Conservation (phyloP, 1,140 invertebrate genomes). For the Eurosta solidaginis region DNA sequence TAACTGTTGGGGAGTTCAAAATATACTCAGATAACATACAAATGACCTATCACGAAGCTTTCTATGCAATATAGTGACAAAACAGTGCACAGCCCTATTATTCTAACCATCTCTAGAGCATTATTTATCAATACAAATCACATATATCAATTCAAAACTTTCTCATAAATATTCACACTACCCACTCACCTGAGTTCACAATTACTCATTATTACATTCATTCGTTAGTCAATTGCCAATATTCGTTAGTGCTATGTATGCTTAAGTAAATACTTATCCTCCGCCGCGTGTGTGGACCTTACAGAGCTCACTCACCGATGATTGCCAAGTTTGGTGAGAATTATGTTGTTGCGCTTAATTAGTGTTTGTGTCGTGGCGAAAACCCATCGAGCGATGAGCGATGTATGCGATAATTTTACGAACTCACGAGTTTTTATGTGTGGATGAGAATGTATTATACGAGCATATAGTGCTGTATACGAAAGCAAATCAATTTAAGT, state of each 20-base stretch:
- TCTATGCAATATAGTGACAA: too few relatives aligned
- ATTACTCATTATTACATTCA: constrained; percentile 14
- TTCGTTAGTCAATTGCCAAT: constrained; percentile 8
- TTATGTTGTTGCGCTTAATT: constrained; percentile 27
- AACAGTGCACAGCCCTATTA: too few relatives aligned
- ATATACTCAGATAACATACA: too few relatives aligned
- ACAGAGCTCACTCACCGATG: background rate
- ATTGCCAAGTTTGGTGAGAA: constrained; percentile 19
- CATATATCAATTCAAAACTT: too few relatives aligned
- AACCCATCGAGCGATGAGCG: background rate
- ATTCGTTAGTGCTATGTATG: background rate
- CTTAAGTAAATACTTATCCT: background rate
- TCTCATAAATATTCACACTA: background rate
- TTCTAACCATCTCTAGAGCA: too few relatives aligned
- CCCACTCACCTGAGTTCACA: constrained; percentile 5
- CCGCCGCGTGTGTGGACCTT: background rate
- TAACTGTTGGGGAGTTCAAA: too few relatives aligned
- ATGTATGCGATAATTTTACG: constrained; percentile 3
- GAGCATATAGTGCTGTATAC: too few relatives aligned
- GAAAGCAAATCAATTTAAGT: too few relatives aligned
- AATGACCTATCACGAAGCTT: too few relatives aligned
- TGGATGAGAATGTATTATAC: background rate
- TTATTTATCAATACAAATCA: too few relatives aligned
- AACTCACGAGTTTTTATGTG: background rate
- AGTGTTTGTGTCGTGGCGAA: background rate